These are phyloP conservation scores for Chaenogobius annularis DNA, from an alignment of 2,113 vertebrate species.

Conservation along the genomic window DNA sequence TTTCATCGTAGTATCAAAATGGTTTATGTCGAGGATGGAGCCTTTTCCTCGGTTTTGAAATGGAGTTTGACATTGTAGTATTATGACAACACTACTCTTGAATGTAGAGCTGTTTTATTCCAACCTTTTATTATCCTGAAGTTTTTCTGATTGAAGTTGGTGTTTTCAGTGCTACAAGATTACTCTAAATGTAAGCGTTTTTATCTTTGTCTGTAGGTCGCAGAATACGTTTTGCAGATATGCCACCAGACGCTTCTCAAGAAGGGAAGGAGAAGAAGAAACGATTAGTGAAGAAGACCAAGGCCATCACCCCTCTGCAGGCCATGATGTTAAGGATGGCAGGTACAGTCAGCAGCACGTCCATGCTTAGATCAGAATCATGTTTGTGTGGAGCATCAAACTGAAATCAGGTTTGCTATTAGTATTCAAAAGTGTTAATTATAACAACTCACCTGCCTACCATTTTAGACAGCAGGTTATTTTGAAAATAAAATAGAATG, in stretches of 20 bases:
- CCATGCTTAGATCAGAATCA: not conserved
- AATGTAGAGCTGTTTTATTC: too few relatives aligned
- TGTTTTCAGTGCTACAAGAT: not conserved
- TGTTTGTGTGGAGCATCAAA: not conserved
- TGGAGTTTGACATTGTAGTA: too few relatives aligned
- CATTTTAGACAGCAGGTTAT: too few relatives aligned
- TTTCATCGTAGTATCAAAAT: too few relatives aligned
- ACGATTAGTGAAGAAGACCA: slow-evolving; percentile 89
- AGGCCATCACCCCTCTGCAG: slow-evolving; percentile 94
- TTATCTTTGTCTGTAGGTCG: slow-evolving; percentile 63
- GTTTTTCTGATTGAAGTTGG: not conserved
- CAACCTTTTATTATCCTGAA: too few relatives aligned
- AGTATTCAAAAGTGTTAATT: too few relatives aligned
- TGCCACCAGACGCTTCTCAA: slow-evolving; percentile 62
- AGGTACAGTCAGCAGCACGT: slow-evolving; percentile 38
- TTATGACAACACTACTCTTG: too few relatives aligned
- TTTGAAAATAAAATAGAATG: too few relatives aligned
- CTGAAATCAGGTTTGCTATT: too few relatives aligned
- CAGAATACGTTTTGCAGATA: slow-evolving; percentile 93
- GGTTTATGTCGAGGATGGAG: too few relatives aligned
- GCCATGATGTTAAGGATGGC: slow-evolving; percentile 99
- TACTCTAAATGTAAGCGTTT: not conserved
- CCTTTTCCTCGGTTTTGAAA: too few relatives aligned
- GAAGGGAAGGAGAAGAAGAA: slow-evolving; percentile 84
- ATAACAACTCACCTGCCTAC: too few relatives aligned